Evolutionary conservation across 2,888 invertebrate genomes (phyloP), one percentile per base, ranked within the genome.

Genomic region (Hemicrepidius hirtus): DNA sequence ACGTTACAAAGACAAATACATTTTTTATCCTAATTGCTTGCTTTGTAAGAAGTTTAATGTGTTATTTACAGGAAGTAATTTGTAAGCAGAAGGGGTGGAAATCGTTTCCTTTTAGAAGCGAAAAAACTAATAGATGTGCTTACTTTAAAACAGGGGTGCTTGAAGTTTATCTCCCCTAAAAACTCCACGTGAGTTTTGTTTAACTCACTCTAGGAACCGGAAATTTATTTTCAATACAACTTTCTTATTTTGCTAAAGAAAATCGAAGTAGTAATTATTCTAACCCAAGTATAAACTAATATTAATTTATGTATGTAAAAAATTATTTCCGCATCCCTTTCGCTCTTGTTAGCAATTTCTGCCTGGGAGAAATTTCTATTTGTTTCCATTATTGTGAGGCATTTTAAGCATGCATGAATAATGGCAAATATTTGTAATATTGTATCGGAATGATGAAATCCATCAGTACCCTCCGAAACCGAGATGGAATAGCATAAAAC

Each of bases 41-140:
- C 64, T 65, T 65, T 65, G 50, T 50, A 65, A 65, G 64, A 50
- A 65, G 64, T 65, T 65, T 49, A 65, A 65, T 65, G 64, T 50
- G 64, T 65, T 65, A 65, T 65, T 65, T 65, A 65, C 64, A 65
- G 53, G 50, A 65, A 65, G 64, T 65, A 65, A 65, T 65, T 65
- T 65, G 64, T 65, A 65, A 65, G 64, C 64, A 65, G 64, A 65
- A 65, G 49, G 64, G 64, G 64, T 65, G 64, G 64, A 65, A 65
- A 65, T 65, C 64, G 64, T 53, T 65, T 65, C 49, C 64, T 65
- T 65, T 49, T 65, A 65, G 49, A 65, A 65, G 64, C 64, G 64
- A 53, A 65, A 65, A 65, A 65, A 65, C 64, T 65, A 65, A 65
- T 65, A 65, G 64, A 65, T 65, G 50, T 65, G 64, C 50, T 65